Conservation (phyloP, 1,140 invertebrate species). For the Prorops nasuta region DNA sequence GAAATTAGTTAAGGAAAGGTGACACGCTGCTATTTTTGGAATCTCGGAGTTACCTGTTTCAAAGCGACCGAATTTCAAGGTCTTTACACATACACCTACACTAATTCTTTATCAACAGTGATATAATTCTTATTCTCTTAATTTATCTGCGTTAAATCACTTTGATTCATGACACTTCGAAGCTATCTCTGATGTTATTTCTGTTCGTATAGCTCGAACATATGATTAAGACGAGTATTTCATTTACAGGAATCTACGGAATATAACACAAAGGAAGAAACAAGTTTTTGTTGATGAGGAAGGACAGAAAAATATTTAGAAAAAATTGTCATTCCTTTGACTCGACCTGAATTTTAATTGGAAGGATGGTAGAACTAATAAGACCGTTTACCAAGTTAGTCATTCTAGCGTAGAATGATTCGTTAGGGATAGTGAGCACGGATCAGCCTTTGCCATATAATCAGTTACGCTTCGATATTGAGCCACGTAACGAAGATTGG, state of each 20-base stretch:
- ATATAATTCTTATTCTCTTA: background rate
- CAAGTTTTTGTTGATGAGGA: no score
- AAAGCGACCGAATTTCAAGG: background rate
- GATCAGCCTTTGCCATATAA: constrained; percentile 30
- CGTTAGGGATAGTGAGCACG: constrained; percentile 27
- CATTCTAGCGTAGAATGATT: constrained; percentile 26
- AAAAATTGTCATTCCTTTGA: no score
- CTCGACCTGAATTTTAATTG: no score
- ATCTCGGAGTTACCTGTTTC: background rate
- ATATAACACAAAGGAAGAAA: no score
- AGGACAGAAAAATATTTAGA: no score
- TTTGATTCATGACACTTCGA: constrained; percentile 14
- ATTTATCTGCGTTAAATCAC: constrained; percentile 19
- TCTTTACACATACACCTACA: background rate
- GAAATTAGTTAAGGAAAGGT: constrained; percentile 27
- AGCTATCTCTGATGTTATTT: constrained; percentile 13
- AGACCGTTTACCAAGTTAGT: no score
- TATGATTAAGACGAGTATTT: no score
- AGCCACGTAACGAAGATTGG: constrained; percentile 35
- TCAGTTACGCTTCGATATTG: constrained; percentile 43
- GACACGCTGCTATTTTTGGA: constrained; percentile 25
- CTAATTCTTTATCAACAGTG: background rate
- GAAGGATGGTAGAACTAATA: no score
- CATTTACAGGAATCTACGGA: no score
- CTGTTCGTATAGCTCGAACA: no score